These are phyloP conservation scores for Liodrosophila aerea DNA, from an alignment of 2,888 invertebrate genomes.

Conservation along the genomic window DNA sequence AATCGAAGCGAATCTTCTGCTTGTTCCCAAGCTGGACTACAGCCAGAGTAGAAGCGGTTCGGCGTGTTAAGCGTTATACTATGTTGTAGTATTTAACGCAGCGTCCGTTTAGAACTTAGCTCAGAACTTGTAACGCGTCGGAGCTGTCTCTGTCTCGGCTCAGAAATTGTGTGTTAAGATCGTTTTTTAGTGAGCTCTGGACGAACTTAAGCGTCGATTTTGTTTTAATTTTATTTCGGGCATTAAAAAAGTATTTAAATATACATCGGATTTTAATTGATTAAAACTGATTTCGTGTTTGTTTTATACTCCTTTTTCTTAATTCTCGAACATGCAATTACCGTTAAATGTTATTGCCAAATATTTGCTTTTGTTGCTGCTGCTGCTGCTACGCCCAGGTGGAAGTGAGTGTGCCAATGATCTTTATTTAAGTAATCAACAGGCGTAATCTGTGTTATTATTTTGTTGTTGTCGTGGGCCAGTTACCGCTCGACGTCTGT, in stretches of 20 bases:
- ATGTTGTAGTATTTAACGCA: slow-evolving; percentile 67
- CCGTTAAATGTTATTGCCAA: slow-evolving; percentile 9
- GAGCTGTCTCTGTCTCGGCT: slow-evolving; percentile 44
- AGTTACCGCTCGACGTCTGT: slow-evolving; percentile 19
- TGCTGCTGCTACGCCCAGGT: slow-evolving; percentile 19
- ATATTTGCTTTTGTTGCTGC: slow-evolving; percentile 8
- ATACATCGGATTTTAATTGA: slow-evolving; percentile 4
- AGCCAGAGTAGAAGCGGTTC: not conserved
- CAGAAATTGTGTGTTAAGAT: slow-evolving; percentile 1
- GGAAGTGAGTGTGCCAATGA: slow-evolving; percentile 38
- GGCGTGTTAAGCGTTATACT: slow-evolving; percentile 23
- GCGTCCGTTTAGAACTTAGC: slow-evolving; percentile 69
- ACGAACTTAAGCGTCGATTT: slow-evolving; percentile 20
- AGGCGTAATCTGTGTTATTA: slow-evolving; percentile 13
- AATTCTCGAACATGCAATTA: slow-evolving; percentile 27
- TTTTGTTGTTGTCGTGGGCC: slow-evolving; percentile 5
- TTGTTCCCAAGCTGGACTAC: too few species aligned
- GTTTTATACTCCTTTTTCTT: slow-evolving; percentile 19
- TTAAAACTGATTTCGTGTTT: slow-evolving; percentile 9
- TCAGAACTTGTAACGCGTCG: slow-evolving; percentile 70
- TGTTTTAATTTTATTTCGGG: slow-evolving; percentile 27
- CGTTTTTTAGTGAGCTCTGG: slow-evolving; percentile 25
- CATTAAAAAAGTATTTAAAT: slow-evolving; percentile 1
- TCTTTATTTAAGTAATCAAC: slow-evolving; percentile 8
- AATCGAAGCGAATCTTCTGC: not conserved